Conservation (phyloP, 2,113 vertebrate species). For the Crotophaga sulcirostris region DNA sequence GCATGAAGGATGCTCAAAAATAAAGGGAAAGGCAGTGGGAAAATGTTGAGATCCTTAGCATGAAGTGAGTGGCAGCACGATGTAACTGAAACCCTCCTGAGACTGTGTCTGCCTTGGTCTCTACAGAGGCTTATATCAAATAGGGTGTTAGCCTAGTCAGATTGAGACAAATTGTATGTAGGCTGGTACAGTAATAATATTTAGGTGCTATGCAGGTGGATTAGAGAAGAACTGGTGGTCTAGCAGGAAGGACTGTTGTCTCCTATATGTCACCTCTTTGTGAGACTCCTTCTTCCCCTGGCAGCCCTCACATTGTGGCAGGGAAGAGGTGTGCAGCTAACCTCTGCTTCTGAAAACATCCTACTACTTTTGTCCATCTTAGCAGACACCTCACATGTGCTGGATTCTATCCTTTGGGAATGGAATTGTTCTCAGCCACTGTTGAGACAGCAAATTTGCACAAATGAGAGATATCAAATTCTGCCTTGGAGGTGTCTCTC, state of each 20-base stretch:
- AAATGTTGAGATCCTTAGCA: rapidly evolving
- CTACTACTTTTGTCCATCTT: not conserved
- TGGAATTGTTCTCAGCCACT: not conserved
- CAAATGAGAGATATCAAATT: not conserved
- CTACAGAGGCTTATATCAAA: not conserved
- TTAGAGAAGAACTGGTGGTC: not conserved
- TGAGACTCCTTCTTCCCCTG: not conserved
- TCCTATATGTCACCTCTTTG: not conserved
- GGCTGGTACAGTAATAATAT: not conserved
- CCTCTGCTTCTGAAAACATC: not conserved
- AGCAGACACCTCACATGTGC: not conserved
- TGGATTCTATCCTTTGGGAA: not conserved
- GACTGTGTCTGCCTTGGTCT: not conserved
- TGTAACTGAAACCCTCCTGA: not conserved
- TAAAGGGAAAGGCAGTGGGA: not conserved
- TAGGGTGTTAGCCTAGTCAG: rapidly evolving
- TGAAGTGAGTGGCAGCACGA: not conserved
- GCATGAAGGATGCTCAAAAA: not conserved
- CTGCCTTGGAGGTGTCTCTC: not conserved
- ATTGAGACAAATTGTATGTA: not conserved
- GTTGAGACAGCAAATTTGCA: not conserved
- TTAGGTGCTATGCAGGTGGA: not conserved
- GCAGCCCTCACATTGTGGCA: rapidly evolving
- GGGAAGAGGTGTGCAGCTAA: not conserved
- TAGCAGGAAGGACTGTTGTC: not conserved